phyloP scores from a whole-genome alignment of 23 tunicate species.

The Trididemnum nubilum region DNA sequence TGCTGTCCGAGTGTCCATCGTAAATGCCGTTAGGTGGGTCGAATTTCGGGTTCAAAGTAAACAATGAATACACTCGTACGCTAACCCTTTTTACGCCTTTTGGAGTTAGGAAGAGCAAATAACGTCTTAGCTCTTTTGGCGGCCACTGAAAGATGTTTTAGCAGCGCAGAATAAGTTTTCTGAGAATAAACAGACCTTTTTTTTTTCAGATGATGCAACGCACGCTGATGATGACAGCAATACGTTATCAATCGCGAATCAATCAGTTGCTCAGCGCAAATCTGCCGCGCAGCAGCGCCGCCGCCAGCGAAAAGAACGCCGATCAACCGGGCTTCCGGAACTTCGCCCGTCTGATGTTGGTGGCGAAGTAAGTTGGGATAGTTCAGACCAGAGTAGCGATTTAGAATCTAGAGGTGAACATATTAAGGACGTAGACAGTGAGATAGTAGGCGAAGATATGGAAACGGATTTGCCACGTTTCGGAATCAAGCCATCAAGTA shows the following conservation, averaged over 20 bases:
- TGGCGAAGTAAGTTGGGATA: constrained; percentile 61
- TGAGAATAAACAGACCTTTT: too few species aligned
- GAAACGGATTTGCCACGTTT: background rate
- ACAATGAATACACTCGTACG: too few species aligned
- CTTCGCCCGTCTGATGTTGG: constrained; percentile 40
- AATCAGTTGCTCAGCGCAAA: constrained; percentile 21
- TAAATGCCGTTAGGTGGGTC: too few species aligned
- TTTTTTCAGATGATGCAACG: constrained; percentile 24
- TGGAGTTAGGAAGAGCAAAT: too few species aligned
- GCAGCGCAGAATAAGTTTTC: too few species aligned
- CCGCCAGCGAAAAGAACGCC: constrained; percentile 62
- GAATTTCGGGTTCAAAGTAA: too few species aligned
- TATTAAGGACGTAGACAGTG: background rate
- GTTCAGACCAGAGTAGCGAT: constrained; percentile 2
- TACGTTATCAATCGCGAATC: constrained; percentile 16
- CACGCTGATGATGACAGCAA: constrained; percentile 23
- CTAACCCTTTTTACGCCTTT: too few species aligned
- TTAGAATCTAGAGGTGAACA: background rate
- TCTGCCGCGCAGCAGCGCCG: constrained; percentile 75
- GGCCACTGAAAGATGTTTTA: too few species aligned
- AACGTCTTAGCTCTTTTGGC: too few species aligned
- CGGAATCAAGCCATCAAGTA: constrained; percentile 13
- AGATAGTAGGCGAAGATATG: background rate
- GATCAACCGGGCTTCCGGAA: constrained; percentile 77
- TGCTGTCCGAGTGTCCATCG: too few species aligned